These are phyloP conservation scores for Tiliqua scincoides DNA, from an alignment of 2,113 vertebrate genomes.

Conservation along the genomic window DNA sequence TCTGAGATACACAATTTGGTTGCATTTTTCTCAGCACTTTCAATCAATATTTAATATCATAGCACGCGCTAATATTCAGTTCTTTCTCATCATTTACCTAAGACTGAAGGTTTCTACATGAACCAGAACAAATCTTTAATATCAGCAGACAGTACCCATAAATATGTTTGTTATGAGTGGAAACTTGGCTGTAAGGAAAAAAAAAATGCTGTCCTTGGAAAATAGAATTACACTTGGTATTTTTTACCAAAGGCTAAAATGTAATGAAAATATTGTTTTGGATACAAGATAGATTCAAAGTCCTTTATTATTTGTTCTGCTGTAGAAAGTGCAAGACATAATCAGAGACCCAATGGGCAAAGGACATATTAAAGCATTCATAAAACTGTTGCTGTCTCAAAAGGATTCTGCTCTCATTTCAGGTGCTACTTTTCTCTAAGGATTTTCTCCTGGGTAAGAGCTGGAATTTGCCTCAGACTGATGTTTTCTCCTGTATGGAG, in stretches of 20 bases:
- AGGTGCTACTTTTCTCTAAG: too few species aligned
- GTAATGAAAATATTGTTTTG: neutral
- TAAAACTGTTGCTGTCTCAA: neutral
- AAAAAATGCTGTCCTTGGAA: neutral
- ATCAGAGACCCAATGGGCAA: neutral
- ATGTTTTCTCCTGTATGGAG: too few species aligned
- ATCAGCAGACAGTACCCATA: neutral
- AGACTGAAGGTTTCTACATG: neutral
- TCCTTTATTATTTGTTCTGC: neutral
- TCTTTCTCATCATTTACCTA: conserved; percentile 4
- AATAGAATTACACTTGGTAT: neutral
- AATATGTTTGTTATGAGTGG: neutral
- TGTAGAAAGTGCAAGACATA: neutral
- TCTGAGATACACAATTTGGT: neutral
- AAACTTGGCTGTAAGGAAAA: neutral
- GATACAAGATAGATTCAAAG: neutral
- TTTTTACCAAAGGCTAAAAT: neutral
- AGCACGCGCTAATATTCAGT: neutral
- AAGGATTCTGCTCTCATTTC: neutral
- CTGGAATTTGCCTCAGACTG: too few species aligned
- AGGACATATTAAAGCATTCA: neutral
- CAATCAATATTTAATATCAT: conserved; percentile 36
- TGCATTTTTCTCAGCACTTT: neutral
- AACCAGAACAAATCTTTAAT: neutral
- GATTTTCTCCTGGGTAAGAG: neutral